phyloP scores from a whole-genome alignment of 2,888 invertebrate species.

The Sympetrum striolatum region DNA sequence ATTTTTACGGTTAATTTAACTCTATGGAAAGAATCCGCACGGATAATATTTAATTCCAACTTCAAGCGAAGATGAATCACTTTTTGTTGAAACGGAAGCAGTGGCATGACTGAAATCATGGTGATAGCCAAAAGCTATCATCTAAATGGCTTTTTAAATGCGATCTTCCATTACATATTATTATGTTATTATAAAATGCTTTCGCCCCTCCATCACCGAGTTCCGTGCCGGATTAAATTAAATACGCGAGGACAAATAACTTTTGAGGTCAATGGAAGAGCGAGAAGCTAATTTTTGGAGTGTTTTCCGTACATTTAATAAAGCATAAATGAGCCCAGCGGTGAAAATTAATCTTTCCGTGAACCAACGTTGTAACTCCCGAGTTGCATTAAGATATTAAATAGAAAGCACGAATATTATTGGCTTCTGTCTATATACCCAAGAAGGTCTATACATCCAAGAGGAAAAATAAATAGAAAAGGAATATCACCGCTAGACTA shows the following conservation, averaged over 20 bases:
- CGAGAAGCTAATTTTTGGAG: conserved; percentile 1
- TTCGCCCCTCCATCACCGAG: not conserved
- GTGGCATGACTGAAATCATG: not conserved
- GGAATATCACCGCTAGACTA: too few relatives aligned
- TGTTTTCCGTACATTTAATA: not conserved
- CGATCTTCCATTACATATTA: too few relatives aligned
- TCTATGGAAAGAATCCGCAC: too few relatives aligned
- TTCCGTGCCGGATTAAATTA: not conserved
- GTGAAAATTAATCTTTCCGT: not conserved
- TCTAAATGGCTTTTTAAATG: not conserved
- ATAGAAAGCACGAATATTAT: not conserved
- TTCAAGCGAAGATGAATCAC: not conserved
- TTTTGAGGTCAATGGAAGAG: not conserved
- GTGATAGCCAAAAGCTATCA: not conserved
- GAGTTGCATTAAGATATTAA: not conserved
- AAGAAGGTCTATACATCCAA: too few relatives aligned
- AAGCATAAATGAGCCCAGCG: not conserved
- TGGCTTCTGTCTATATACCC: not conserved
- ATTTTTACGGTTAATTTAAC: too few relatives aligned
- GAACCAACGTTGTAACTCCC: not conserved
- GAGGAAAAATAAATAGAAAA: not conserved
- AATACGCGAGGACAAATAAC: not conserved
- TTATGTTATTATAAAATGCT: too few relatives aligned
- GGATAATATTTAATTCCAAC: not conserved
- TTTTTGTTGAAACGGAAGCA: not conserved